Percentiles rank a stretch among this genome's conserved stretches.
phyloP scores from a whole-genome alignment of 2,888 invertebrate genomes.

The Leptinotarsa haldemani region DNA sequence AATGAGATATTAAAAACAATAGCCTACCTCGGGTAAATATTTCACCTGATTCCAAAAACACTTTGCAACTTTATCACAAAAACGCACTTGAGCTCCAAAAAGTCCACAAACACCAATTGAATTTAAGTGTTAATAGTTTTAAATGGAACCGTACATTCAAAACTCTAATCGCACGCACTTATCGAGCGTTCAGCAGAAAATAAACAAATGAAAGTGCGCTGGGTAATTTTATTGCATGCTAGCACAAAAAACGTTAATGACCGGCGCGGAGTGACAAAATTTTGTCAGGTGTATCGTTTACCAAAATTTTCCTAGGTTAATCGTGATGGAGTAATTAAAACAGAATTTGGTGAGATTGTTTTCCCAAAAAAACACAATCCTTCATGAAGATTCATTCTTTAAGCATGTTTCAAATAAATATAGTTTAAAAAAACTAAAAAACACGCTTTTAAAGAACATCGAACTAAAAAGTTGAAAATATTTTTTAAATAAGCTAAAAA shows the following conservation, averaged over 20 bases:
- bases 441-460: no score
- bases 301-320: neutral
- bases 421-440: no score
- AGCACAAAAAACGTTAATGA: neutral
- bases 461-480: no score
- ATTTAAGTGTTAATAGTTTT: neutral
- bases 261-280: neutral
- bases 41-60: neutral
- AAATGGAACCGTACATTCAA: neutral
- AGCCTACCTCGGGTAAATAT: neutral
- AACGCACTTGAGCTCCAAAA: neutral
- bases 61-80: neutral
- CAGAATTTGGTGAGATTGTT: no score
- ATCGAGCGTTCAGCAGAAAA: neutral
- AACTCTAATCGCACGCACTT: neutral
- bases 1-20: neutral
- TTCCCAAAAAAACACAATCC: no score
- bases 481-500: no score
- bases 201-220: conserved; percentile 14
- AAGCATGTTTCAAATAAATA: no score
- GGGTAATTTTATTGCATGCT: neutral
- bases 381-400: no score
- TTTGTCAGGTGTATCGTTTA: neutral
- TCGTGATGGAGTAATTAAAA: neutral
- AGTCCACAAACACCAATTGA: neutral